Percentiles rank a stretch among this genome's conserved stretches.
Evolutionary conservation across 23 tunicate genomes (phyloP).

Genomic region (Diplosoma virens): DNA sequence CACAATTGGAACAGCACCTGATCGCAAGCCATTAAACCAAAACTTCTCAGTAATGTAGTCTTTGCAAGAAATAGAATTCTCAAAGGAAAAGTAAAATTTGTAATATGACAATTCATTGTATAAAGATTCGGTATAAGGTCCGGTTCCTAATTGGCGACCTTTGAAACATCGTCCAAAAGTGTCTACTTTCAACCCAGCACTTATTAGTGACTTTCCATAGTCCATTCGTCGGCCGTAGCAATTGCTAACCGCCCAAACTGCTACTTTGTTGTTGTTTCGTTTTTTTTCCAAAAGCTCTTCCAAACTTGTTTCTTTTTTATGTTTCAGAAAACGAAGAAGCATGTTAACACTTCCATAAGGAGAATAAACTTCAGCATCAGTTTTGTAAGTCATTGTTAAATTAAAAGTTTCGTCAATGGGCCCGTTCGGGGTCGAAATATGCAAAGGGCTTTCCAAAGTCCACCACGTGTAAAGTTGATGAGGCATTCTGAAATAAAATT

Average conservation of each 20-base stretch:
- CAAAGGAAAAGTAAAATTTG: slow-evolving; percentile 88
- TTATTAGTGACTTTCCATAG: slow-evolving; percentile 45
- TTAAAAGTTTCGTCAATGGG: slow-evolving; percentile 48
- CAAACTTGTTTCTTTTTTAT: slow-evolving; percentile 52
- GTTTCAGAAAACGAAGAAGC: slow-evolving; percentile 51
- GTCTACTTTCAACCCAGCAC: slow-evolving; percentile 74
- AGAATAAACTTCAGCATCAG: slow-evolving; percentile 80
- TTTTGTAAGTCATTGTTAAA: slow-evolving; percentile 66
- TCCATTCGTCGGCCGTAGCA: slow-evolving; percentile 58
- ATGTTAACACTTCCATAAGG: slow-evolving; percentile 90
- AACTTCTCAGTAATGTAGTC: slow-evolving; percentile 93
- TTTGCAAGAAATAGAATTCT: slow-evolving; percentile 80
- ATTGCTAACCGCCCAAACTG: slow-evolving; percentile 82
- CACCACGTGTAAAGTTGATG: slow-evolving; percentile 78
- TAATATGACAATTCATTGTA: slow-evolving; percentile 55
- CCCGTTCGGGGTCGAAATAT: slow-evolving; percentile 9
- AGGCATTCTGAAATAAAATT: slow-evolving; percentile 40
- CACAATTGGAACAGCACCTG: slow-evolving; percentile 95
- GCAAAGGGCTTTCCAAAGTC: slow-evolving; percentile 77
- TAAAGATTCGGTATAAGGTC: slow-evolving; percentile 49
- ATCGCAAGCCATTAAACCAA: slow-evolving; percentile 91
- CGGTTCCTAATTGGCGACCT: slow-evolving; percentile 54
- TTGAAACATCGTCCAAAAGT: slow-evolving; percentile 80
- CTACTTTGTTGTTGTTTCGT: slow-evolving; percentile 54
- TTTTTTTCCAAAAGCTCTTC: slow-evolving; percentile 63